phyloP scores from a whole-genome alignment of 2,113 vertebrate species.

The Sylvia atricapilla region DNA sequence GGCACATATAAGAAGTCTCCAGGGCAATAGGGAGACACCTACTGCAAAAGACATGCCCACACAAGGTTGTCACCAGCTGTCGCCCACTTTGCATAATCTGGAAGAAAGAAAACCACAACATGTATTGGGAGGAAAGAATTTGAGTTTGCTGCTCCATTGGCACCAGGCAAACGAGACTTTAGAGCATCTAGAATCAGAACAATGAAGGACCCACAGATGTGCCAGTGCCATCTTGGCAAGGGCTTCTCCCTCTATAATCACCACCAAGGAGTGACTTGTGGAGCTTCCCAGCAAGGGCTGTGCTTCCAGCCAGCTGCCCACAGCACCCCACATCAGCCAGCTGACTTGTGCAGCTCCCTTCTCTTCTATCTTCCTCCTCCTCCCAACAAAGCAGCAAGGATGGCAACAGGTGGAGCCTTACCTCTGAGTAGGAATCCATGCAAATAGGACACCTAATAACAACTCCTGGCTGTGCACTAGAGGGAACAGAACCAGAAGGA shows the following conservation, averaged over 20 bases:
- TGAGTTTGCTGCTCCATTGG: background rate
- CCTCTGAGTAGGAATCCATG: background rate
- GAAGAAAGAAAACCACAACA: background rate
- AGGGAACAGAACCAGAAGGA: background rate
- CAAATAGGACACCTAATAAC: background rate
- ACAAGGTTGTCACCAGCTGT: background rate
- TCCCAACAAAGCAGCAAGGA: background rate
- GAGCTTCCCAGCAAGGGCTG: background rate
- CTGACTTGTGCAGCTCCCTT: no score
- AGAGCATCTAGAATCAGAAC: background rate
- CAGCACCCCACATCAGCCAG: background rate
- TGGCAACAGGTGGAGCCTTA: background rate
- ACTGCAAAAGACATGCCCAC: background rate
- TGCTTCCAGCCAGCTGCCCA: background rate
- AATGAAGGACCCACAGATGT: background rate
- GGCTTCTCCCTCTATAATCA: no score
- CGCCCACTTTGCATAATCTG: background rate
- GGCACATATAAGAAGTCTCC: rapidly evolving
- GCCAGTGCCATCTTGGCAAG: background rate
- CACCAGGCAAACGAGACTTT: background rate
- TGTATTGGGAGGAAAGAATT: background rate
- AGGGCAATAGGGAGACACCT: background rate
- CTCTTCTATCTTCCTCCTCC: background rate
- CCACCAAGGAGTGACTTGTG: background rate
- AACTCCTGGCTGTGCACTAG: background rate